Evolutionary conservation across 2,113 vertebrate species (phyloP).

Genomic region (Mola mola): DNA sequence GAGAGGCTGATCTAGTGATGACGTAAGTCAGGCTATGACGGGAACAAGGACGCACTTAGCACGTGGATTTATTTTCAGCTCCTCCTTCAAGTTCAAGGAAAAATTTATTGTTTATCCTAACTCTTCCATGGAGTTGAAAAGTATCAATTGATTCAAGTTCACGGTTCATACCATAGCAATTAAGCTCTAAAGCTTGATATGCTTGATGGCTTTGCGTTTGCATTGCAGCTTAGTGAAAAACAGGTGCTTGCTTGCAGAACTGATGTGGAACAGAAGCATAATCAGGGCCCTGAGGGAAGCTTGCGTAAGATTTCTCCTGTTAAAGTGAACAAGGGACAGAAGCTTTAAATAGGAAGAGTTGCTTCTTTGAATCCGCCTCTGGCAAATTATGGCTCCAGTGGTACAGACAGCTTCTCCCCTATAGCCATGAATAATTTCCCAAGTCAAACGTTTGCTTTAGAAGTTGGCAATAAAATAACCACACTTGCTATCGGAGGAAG

Average conservation of each 20-base stretch:
- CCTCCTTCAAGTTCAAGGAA: background rate
- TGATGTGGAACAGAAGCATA: slow-evolving; percentile 1
- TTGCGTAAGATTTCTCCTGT: too few relatives aligned
- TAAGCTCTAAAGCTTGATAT: background rate
- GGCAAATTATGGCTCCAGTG: background rate
- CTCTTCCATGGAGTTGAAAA: background rate
- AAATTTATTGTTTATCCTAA: background rate
- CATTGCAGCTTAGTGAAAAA: background rate
- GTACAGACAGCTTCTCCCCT: background rate
- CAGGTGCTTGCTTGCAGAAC: background rate
- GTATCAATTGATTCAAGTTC: background rate
- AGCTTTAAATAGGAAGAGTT: too few relatives aligned
- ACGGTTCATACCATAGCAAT: background rate
- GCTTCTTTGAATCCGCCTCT: background rate
- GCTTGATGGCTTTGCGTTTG: too few relatives aligned
- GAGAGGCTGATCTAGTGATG: too few relatives aligned
- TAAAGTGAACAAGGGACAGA: too few relatives aligned
- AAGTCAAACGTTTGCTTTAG: background rate
- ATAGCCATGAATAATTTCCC: background rate
- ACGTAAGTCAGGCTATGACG: too few relatives aligned
- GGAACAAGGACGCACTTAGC: too few relatives aligned
- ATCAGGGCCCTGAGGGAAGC: background rate
- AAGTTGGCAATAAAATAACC: too few relatives aligned
- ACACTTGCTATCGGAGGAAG: background rate
- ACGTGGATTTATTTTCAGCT: background rate